Percentiles rank a stretch among this genome's conserved stretches.
Evolutionary conservation across 2,888 invertebrate species (phyloP).

Genomic region (Ichneumoninae sp.): DNA sequence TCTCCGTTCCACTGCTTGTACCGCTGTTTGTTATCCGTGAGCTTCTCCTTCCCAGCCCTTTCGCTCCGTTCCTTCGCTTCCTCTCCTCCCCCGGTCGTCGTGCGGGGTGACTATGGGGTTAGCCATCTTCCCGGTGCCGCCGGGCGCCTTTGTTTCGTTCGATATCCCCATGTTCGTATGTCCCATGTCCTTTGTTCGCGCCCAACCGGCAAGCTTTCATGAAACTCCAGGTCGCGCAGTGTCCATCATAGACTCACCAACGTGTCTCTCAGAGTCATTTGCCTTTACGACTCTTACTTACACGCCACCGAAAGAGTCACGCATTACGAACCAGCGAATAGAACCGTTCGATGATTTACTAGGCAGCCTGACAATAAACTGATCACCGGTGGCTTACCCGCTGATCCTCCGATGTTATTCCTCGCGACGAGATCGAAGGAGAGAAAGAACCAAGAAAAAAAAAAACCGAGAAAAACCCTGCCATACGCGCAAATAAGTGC

Average conservation of each 20-base stretch:
- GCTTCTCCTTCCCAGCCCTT: conserved; percentile 34
- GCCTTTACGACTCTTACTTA: background rate
- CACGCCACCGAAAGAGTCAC: background rate
- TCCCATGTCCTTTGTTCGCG: conserved; percentile 70
- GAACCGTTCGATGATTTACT: conserved; percentile 1
- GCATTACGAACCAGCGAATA: background rate
- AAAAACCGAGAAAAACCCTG: background rate
- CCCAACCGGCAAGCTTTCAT: conserved; percentile 62
- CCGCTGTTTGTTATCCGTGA: conserved; percentile 41
- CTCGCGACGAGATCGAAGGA: background rate
- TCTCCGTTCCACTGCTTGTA: conserved; percentile 35
- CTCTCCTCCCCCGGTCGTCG: background rate
- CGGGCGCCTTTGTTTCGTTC: conserved; percentile 73
- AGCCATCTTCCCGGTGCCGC: conserved; percentile 44
- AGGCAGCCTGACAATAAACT: background rate
- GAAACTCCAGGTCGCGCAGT: no score
- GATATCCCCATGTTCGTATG: conserved; percentile 71
- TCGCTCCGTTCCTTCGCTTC: conserved; percentile 49
- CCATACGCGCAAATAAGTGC: conserved; percentile 26
- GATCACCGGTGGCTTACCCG: conserved; percentile 18
- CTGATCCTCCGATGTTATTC: conserved; percentile 47
- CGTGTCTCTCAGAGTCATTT: conserved; percentile 12
- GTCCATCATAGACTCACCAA: background rate
- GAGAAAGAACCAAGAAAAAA: background rate
- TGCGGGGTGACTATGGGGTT: conserved; percentile 14